A percentile compares a stretch with the other conserved stretches of the same genome.
phyloP scores from a whole-genome alignment of 2,888 invertebrate species.

The Drosophila gaucha region DNA sequence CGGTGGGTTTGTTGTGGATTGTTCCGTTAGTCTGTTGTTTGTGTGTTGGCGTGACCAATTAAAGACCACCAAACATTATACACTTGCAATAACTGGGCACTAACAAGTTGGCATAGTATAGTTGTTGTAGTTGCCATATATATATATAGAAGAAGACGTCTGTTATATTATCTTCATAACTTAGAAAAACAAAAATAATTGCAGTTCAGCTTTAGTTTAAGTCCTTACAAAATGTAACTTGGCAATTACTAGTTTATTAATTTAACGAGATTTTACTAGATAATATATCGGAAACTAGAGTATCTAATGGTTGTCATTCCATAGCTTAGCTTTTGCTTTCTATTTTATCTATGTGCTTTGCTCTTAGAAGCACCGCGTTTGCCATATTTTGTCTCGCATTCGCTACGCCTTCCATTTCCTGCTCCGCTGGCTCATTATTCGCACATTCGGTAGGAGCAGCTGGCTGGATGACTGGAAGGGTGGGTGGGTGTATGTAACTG shows the following conservation, averaged over 20 bases:
- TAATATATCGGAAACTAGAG: neutral
- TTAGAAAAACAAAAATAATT: no score
- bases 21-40: slow-evolving; percentile 30
- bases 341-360: slow-evolving; percentile 64
- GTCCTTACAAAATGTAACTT: no score
- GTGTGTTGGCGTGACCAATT: slow-evolving; percentile 73
- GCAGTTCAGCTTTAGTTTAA: no score
- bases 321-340: neutral
- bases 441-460: slow-evolving; percentile 66
- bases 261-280: no score
- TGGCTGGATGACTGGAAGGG: neutral
- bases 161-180: no score
- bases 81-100: neutral
- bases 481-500: neutral
- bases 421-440: slow-evolving; percentile 65
- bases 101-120: neutral
- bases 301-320: neutral
- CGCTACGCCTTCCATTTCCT: slow-evolving; percentile 63
- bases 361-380: slow-evolving; percentile 19
- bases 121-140: no score
- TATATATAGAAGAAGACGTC: no score
- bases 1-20: slow-evolving; percentile 2
- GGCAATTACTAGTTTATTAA: no score
- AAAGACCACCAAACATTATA: slow-evolving; percentile 59
- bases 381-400: slow-evolving; percentile 50